Percentiles rank a stretch among this genome's conserved stretches.
phyloP scores from a whole-genome alignment of 1,140 invertebrate species.

The Heliconius hewitsoni region DNA sequence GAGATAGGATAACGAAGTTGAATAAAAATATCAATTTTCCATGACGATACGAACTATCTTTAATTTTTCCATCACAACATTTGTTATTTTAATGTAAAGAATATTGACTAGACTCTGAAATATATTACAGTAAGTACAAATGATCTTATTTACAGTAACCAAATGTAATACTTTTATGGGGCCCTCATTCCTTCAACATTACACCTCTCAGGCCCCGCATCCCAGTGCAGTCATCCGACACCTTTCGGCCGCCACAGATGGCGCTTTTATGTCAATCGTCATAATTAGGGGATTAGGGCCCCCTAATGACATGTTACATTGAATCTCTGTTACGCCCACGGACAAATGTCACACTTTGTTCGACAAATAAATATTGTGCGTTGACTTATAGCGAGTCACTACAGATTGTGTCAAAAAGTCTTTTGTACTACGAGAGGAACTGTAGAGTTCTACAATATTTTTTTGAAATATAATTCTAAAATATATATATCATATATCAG shows the following conservation, averaged over 20 bases:
- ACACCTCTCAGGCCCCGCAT: not conserved
- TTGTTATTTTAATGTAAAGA: too few relatives aligned
- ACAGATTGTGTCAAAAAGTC: slow-evolving; percentile 41
- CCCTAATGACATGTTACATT: slow-evolving; percentile 78
- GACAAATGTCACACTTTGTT: slow-evolving; percentile 65
- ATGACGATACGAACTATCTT: too few relatives aligned
- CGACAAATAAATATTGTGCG: slow-evolving; percentile 67
- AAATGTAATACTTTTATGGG: not conserved
- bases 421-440: slow-evolving; percentile 27
- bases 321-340: slow-evolving; percentile 71
- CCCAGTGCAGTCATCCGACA: slow-evolving; percentile 65
- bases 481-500: not conserved
- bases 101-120: too few relatives aligned
- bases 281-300: slow-evolving; percentile 78
- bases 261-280: slow-evolving; percentile 79
- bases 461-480: not conserved
- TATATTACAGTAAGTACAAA: not conserved
- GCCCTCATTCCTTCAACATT: not conserved
- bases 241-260: slow-evolving; percentile 73
- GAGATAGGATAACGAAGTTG: too few relatives aligned
- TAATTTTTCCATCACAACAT: too few relatives aligned
- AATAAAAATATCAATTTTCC: too few relatives aligned
- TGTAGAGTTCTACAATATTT: not conserved
- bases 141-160: not conserved
- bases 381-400: slow-evolving; percentile 61